These are phyloP conservation scores for Bilobella aurantiaca DNA, from an alignment of 1,140 invertebrate species.

Conservation along the genomic window DNA sequence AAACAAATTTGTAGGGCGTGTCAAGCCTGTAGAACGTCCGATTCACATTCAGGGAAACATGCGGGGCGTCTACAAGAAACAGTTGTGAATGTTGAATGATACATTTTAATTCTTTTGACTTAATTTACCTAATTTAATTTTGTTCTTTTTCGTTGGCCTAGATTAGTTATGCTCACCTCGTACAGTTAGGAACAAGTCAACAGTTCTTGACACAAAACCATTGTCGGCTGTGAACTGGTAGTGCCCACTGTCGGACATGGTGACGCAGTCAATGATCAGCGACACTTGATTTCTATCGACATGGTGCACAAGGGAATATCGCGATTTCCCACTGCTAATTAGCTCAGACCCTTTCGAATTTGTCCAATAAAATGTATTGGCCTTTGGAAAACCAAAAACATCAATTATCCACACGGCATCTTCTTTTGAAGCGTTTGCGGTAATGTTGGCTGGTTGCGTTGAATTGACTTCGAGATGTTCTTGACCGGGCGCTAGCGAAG, in stretches of 20 bases:
- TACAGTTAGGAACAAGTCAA: slow-evolving; percentile 13
- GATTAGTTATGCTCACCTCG: background rate
- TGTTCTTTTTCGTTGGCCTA: no score
- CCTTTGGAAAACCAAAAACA: slow-evolving; percentile 16
- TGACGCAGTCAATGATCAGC: background rate
- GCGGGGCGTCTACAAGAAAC: slow-evolving; percentile 13
- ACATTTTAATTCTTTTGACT: background rate
- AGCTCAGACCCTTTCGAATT: slow-evolving; percentile 7
- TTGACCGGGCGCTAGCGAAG: slow-evolving; percentile 8
- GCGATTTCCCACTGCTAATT: background rate
- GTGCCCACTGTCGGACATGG: slow-evolving; percentile 12
- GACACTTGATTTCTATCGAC: slow-evolving; percentile 3
- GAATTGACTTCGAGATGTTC: slow-evolving; percentile 14
- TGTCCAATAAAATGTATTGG: slow-evolving; percentile 12
- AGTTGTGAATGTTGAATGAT: background rate
- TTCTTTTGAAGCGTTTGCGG: slow-evolving; percentile 3
- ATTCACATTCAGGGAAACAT: background rate
- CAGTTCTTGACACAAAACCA: background rate
- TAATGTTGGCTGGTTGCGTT: slow-evolving; percentile 12
- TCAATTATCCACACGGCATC: slow-evolving; percentile 27
- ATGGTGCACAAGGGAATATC: background rate
- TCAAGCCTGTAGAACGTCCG: background rate
- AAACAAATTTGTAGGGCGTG: slow-evolving; percentile 7
- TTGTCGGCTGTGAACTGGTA: slow-evolving; percentile 18
- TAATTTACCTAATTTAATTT: background rate